Evolutionary conservation across 1,140 invertebrate species (phyloP).

Genomic region (Saccostrea cuccullata): DNA sequence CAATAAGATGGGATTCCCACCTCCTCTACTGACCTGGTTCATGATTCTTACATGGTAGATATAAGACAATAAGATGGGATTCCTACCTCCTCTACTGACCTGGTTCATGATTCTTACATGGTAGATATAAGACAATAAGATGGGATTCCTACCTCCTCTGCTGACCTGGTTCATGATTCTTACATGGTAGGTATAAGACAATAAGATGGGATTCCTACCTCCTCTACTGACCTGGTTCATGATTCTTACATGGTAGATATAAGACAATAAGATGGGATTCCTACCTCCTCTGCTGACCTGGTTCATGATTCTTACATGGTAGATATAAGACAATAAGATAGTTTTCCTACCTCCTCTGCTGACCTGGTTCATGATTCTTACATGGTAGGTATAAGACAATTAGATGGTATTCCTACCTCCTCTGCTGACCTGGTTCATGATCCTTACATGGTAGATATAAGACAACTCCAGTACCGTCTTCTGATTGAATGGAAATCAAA

Average conservation of each 20-base stretch:
- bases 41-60: neutral
- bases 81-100: neutral
- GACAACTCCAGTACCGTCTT: too few relatives aligned
- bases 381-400: neutral
- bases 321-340: neutral
- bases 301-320: conserved; percentile 13
- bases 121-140: neutral
- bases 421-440: neutral
- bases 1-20: neutral
- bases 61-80: neutral
- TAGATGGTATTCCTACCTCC: neutral
- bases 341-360: neutral
- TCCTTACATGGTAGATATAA: neutral
- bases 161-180: conserved; percentile 5
- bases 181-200: neutral
- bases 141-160: neutral
- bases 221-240: neutral
- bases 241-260: neutral
- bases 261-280: neutral
- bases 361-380: conserved; percentile 2
- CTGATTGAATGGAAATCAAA: too few relatives aligned
- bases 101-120: conserved; percentile 13
- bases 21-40: neutral
- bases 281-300: neutral
- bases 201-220: neutral